Evolutionary conservation across 2,113 vertebrate genomes (phyloP).

Genomic region (Lophura nycthemera): DNA sequence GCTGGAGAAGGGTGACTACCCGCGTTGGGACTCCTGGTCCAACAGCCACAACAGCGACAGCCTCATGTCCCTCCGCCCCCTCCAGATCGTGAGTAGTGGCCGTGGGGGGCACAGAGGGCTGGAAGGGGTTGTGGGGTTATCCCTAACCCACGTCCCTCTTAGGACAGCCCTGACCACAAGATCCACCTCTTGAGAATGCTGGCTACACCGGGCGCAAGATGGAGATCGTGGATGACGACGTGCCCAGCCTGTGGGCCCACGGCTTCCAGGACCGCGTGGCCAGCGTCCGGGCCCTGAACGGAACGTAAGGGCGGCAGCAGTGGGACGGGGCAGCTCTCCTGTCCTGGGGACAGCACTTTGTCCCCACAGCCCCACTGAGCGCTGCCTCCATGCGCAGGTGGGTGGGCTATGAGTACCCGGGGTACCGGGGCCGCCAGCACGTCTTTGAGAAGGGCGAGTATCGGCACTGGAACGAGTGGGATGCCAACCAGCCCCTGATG

Average conservation of each 20-base stretch:
- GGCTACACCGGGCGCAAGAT: slow-evolving; percentile 89
- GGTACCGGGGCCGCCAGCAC: slow-evolving; percentile 91
- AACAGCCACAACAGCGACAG: slow-evolving; percentile 88
- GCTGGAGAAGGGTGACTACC: slow-evolving; percentile 92
- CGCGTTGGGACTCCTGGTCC: slow-evolving; percentile 93
- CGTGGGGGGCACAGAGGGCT: fast-evolving
- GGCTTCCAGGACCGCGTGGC: slow-evolving; percentile 93
- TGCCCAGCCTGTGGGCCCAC: slow-evolving; percentile 92
- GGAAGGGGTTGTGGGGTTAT: background rate
- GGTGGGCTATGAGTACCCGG: slow-evolving; percentile 93
- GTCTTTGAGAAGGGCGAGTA: slow-evolving; percentile 91
- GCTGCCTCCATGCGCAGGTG: slow-evolving; percentile 69
- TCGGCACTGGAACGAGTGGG: slow-evolving; percentile 95
- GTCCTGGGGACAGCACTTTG: fast-evolving
- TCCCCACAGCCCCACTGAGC: background rate
- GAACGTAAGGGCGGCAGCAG: slow-evolving; percentile 84
- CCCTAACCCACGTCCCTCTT: background rate
- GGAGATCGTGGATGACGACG: slow-evolving; percentile 91
- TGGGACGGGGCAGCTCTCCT: background rate
- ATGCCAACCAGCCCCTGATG: slow-evolving; percentile 86
- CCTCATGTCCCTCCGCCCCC: slow-evolving; percentile 87
- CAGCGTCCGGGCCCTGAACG: slow-evolving; percentile 86
- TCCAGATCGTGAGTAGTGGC: slow-evolving; percentile 83
- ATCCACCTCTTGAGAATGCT: slow-evolving; percentile 88
- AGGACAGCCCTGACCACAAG: slow-evolving; percentile 91